Conservation (phyloP, 2,888 invertebrate species). For the Arrhopalites spinosus region DNA sequence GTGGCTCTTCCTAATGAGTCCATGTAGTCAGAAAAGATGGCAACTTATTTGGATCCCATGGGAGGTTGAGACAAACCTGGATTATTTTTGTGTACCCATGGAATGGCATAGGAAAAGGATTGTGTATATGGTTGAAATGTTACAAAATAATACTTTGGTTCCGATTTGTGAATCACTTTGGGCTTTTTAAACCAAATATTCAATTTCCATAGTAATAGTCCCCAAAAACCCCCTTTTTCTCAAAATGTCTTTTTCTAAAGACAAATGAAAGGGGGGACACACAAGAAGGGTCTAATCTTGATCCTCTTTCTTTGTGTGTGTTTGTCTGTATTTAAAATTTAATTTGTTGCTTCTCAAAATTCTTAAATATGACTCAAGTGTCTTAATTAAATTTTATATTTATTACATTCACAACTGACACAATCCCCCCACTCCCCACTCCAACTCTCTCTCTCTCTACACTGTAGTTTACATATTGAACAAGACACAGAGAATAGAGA, state of each 20-base stretch:
- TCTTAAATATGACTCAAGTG: neutral
- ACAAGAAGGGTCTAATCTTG: too few relatives aligned
- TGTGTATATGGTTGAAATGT: too few relatives aligned
- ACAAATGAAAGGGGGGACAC: neutral
- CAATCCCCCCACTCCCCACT: neutral
- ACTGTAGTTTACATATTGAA: neutral
- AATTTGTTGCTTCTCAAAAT: neutral
- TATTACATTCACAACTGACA: too few relatives aligned
- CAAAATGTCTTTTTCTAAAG: neutral
- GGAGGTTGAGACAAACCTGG: constrained; percentile 27
- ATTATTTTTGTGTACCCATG: constrained; percentile 36
- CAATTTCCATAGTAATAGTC: neutral
- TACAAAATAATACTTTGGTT: too few relatives aligned
- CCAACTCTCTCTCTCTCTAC: neutral
- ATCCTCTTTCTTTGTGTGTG: too few relatives aligned
- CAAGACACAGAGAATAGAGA: neutral
- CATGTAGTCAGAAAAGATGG: constrained; percentile 34
- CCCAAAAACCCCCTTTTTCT: too few relatives aligned
- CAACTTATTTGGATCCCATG: constrained; percentile 36
- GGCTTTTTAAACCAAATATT: constrained; percentile 3
- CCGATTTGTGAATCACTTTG: neutral
- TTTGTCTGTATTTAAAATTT: neutral
- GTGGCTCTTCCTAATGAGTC: constrained; percentile 40
- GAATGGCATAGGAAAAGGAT: neutral
- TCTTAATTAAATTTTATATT: neutral